These are phyloP conservation scores for Pristionchus entomophagus DNA, from an alignment of 2,888 invertebrate species.

Conservation along the genomic window DNA sequence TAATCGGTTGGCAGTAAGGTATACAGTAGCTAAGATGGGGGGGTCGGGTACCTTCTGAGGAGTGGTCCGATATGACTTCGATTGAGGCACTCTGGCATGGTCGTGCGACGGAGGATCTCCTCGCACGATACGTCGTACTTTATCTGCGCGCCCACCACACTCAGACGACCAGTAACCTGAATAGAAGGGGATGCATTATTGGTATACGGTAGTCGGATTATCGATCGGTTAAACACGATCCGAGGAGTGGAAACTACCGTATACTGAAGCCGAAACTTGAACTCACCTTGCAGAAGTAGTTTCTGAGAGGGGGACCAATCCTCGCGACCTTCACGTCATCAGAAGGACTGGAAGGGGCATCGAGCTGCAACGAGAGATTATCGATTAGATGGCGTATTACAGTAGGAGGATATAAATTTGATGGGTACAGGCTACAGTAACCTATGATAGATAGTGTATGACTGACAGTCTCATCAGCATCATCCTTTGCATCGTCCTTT, in stretches of 20 bases:
- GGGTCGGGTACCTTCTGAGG: slow-evolving; percentile 9
- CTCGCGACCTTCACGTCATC: background rate
- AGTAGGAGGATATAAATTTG: too few species aligned
- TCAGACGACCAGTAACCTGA: slow-evolving; percentile 33
- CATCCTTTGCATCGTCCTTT: background rate
- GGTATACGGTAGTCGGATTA: background rate
- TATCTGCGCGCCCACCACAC: slow-evolving; percentile 2
- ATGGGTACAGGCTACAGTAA: too few species aligned
- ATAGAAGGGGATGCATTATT: background rate
- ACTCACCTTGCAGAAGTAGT: background rate
- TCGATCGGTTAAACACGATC: background rate
- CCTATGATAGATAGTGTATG: too few species aligned
- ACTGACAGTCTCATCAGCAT: background rate
- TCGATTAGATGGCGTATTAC: background rate
- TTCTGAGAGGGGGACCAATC: background rate
- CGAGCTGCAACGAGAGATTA: background rate
- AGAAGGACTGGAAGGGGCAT: background rate
- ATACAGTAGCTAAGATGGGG: background rate
- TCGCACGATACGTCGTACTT: background rate
- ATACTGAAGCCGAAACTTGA: background rate
- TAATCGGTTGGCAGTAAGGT: too few species aligned
- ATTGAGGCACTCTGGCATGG: slow-evolving; percentile 21
- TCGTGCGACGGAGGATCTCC: background rate
- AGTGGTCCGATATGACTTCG: slow-evolving; percentile 39
- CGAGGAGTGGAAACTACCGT: background rate